These are phyloP conservation scores for Coelinius sp. DNA, from an alignment of 2,888 invertebrate genomes.

Conservation along the genomic window DNA sequence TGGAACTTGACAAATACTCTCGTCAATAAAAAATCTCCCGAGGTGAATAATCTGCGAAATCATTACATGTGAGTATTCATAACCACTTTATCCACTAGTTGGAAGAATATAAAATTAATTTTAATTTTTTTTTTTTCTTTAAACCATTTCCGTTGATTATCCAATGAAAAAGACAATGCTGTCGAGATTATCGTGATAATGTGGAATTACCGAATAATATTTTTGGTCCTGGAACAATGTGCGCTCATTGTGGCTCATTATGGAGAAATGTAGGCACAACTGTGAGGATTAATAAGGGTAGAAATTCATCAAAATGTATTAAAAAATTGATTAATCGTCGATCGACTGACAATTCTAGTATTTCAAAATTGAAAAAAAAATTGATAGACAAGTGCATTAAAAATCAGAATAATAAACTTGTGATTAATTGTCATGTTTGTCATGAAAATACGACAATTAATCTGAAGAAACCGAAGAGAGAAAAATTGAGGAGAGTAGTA, in stretches of 20 bases:
- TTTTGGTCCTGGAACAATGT: conserved; percentile 58
- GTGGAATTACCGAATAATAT: conserved; percentile 53
- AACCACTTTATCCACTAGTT: background rate
- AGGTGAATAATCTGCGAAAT: conserved; percentile 49
- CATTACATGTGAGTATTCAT: conserved; percentile 54
- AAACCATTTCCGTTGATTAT: conserved; percentile 15
- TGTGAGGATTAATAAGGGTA: conserved; percentile 53
- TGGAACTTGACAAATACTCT: conserved; percentile 57
- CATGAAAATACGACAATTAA: conserved; percentile 50
- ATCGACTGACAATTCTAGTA: conserved; percentile 29
- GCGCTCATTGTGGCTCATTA: conserved; percentile 58
- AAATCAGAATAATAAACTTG: conserved; percentile 57
- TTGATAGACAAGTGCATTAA: conserved; percentile 55
- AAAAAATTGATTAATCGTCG: conserved; percentile 47
- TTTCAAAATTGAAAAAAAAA: conserved; percentile 50
- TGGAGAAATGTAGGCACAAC: conserved; percentile 55
- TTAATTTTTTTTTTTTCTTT: conserved; percentile 1
- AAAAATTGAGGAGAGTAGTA: conserved; percentile 40
- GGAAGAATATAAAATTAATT: conserved; percentile 6
- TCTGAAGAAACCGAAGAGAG: conserved; percentile 55
- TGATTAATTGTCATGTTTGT: conserved; percentile 61
- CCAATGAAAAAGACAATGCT: conserved; percentile 51
- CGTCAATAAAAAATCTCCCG: conserved; percentile 44
- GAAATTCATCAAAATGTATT: conserved; percentile 50
- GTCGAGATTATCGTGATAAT: conserved; percentile 45